phyloP scores from a whole-genome alignment of 2,797 vertebrate genomes.

The Remorina albescens region DNA sequence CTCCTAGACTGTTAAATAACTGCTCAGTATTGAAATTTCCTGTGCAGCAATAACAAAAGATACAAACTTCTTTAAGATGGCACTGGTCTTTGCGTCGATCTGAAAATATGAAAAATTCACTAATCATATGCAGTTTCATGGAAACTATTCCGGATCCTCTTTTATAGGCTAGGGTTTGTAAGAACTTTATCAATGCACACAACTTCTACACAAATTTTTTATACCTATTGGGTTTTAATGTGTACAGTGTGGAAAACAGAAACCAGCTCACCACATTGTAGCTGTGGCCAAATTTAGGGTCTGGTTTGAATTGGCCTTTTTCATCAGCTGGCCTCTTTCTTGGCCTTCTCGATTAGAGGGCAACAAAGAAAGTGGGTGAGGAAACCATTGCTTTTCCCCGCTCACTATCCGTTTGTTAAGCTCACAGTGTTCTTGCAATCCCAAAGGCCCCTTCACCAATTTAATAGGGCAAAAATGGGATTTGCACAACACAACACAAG shows the following conservation, averaged over 20 bases:
- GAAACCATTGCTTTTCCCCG: conserved; percentile 33
- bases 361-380: conserved; percentile 6
- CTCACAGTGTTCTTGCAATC: conserved; percentile 49
- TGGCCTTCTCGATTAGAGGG: conserved; percentile 28
- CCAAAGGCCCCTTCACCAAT: conserved; percentile 62
- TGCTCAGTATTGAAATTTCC: too few species aligned
- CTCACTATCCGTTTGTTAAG: conserved; percentile 51
- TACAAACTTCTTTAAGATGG: background rate
- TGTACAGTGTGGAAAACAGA: conserved; percentile 11
- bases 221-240: background rate
- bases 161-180: background rate
- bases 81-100: background rate
- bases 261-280: background rate
- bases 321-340: conserved; percentile 17
- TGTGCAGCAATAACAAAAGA: too few species aligned
- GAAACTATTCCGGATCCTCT: background rate
- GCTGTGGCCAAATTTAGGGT: too few species aligned
- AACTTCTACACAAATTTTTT: background rate
- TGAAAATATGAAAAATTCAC: background rate
- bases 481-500: conserved; percentile 63
- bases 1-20: too few species aligned
- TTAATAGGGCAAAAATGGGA: conserved; percentile 67
- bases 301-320: too few species aligned
- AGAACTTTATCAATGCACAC: background rate
- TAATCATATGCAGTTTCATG: background rate